Percentiles rank a stretch among this genome's conserved stretches.
These are phyloP conservation scores for Psococerastis gibbosa DNA, from an alignment of 2,888 invertebrate genomes.

Conservation along the genomic window DNA sequence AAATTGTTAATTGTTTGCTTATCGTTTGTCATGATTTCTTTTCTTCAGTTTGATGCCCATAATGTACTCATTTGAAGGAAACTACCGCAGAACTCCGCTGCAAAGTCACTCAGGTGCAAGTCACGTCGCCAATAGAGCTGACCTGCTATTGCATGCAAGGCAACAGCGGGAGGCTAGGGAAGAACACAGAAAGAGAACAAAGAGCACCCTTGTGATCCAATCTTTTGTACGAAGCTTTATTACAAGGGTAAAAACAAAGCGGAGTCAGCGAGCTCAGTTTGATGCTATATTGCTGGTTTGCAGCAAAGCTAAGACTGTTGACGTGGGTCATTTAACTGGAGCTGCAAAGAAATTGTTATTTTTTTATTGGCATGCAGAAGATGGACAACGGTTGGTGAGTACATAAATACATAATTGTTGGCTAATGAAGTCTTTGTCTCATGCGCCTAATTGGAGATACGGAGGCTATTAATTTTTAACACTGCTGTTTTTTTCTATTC, in stretches of 20 bases:
- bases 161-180: slow-evolving; percentile 74
- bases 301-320: slow-evolving; percentile 24
- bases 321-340: slow-evolving; percentile 31
- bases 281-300: slow-evolving; percentile 37
- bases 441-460: too few relatives aligned
- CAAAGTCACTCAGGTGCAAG: slow-evolving; percentile 84
- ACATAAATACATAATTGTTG: too few relatives aligned
- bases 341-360: slow-evolving; percentile 51
- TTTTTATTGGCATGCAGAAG: slow-evolving; percentile 50
- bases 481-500: neutral
- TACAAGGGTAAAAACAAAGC: slow-evolving; percentile 43
- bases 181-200: slow-evolving; percentile 52
- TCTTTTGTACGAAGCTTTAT: slow-evolving; percentile 60
- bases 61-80: slow-evolving; percentile 71
- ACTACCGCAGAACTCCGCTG: slow-evolving; percentile 66
- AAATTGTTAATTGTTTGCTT: too few relatives aligned
- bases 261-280: slow-evolving; percentile 45
- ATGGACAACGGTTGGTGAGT: slow-evolving; percentile 44
- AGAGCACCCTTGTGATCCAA: slow-evolving; percentile 65
- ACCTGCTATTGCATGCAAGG: slow-evolving; percentile 60
- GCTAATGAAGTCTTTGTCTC: too few relatives aligned
- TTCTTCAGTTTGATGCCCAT: slow-evolving; percentile 13
- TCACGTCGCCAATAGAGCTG: slow-evolving; percentile 45
- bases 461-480: too few relatives aligned
- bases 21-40: too few relatives aligned